These are phyloP conservation scores for Thera britannica DNA, from an alignment of 2,888 invertebrate species.

Conservation along the genomic window DNA sequence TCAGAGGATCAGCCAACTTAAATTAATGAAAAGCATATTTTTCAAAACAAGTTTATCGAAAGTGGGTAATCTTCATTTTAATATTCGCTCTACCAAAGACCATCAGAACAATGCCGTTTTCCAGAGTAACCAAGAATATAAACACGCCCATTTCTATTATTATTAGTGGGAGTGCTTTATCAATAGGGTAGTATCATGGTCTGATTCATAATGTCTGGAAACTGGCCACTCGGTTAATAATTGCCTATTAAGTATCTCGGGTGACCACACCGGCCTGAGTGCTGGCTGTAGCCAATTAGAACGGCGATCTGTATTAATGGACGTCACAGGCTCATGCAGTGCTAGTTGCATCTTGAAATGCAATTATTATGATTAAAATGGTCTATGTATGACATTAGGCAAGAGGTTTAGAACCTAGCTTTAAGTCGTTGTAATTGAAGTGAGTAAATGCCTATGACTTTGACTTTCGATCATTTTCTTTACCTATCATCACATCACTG, in stretches of 20 bases:
- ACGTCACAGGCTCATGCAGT: slow-evolving; percentile 2
- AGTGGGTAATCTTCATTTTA: too few species aligned
- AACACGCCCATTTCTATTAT: not conserved
- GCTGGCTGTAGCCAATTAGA: slow-evolving; percentile 10
- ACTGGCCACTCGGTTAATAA: slow-evolving; percentile 14
- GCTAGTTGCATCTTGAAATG: slow-evolving; percentile 2
- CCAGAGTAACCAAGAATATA: not conserved
- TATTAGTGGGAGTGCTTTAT: slow-evolving; percentile 2
- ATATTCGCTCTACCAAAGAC: too few species aligned
- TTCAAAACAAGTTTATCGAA: not conserved
- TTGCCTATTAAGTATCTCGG: slow-evolving; percentile 21
- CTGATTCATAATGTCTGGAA: slow-evolving; percentile 8
- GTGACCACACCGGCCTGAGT: slow-evolving; percentile 12
- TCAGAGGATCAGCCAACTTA: not conserved
- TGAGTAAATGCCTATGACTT: too few species aligned
- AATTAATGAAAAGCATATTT: not conserved
- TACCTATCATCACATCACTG: too few species aligned
- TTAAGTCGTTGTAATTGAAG: too few species aligned
- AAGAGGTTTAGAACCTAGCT: too few species aligned
- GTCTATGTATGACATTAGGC: not conserved
- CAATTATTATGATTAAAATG: not conserved
- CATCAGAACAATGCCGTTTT: too few species aligned
- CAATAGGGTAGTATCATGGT: not conserved
- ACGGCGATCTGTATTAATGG: slow-evolving; percentile 9
- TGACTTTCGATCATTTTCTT: too few species aligned